Percentiles rank a stretch among this genome's conserved stretches.
phyloP scores from a whole-genome alignment of 2,888 invertebrate genomes.

The Hyppa rectilinea region DNA sequence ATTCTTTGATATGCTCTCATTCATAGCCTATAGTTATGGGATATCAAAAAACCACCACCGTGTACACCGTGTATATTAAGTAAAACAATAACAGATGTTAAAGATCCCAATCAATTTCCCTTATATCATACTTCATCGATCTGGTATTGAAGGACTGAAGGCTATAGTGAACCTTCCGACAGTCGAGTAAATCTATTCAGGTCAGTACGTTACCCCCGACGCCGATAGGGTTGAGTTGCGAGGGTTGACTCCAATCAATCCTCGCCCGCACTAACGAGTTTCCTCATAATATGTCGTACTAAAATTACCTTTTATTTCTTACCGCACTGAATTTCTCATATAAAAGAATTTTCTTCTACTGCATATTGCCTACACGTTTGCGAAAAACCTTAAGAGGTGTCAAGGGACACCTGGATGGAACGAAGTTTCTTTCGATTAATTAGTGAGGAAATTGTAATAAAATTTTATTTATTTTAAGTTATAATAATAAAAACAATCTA shows the following conservation, averaged over 20 bases:
- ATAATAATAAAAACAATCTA: no score
- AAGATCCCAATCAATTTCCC: background rate
- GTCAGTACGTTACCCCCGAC: slow-evolving; percentile 65
- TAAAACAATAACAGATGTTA: background rate
- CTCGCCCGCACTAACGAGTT: slow-evolving; percentile 34
- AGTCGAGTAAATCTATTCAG: slow-evolving; percentile 65
- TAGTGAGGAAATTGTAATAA: no score
- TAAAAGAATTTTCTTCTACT: background rate
- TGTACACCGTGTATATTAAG: no score
- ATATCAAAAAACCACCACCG: no score
- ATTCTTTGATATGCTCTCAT: no score
- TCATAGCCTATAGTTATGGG: no score
- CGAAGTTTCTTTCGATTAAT: no score
- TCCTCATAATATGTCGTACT: slow-evolving; percentile 28
- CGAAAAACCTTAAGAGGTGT: no score
- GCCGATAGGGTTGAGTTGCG: slow-evolving; percentile 42
- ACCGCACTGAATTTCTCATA: background rate
- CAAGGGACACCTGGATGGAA: no score
- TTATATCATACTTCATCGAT: slow-evolving; percentile 12
- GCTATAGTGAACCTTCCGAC: slow-evolving; percentile 19
- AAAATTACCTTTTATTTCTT: slow-evolving; percentile 39
- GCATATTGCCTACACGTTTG: background rate
- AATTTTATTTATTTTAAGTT: no score
- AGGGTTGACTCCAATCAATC: slow-evolving; percentile 61
- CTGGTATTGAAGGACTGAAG: slow-evolving; percentile 2